Evolutionary conservation across 2,113 vertebrate genomes (phyloP), one percentile per base, ranked within the genome.

Genomic region (Sturnus vulgaris): DNA sequence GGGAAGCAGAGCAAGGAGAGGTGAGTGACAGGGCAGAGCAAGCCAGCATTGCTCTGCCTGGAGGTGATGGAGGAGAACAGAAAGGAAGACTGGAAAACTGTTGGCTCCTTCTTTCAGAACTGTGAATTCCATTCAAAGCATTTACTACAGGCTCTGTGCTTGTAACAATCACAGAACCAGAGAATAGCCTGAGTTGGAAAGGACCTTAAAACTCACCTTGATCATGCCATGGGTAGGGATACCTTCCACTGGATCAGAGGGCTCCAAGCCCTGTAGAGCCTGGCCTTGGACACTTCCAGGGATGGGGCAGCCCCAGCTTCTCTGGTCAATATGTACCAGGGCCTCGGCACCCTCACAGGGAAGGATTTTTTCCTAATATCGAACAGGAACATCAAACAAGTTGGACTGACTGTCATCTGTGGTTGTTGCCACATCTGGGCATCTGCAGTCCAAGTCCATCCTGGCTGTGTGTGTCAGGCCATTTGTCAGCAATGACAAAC

Each of bases 1-100:
- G 56, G 64, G 44, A 93, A 96, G 53, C 28, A 94, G 72, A 96
- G 77, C 56, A 42, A 56, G 0, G n/a, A 82, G 84, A 65, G 44
- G 52, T 90, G 72, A 94, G 68, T 5, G 47, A 70, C n/a, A 44
- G 59, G 37, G 40, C 61, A 79, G 28, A 72, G 66, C 24, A 15
- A 88, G 53, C 10, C 66, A 49, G 40, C 1, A 17, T 20, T 30
- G 1, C 28, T 35, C 56, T 68, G 47, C 35, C 44, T 52, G 68
- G 19, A 49, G 25, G 57, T 15, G 24, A 57, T 0, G 0, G 37
- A 63, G 53, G 5, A 31, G 17, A n/a, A 65, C 39, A 35, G 44
- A 50, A 72, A n/a, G 8, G 37, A 71, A 61, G 40, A 12, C 15
- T 18, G 15, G n/a, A 49, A 59, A 64, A n/a, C 12, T 10, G 7